phyloP scores from a whole-genome alignment of 2,888 invertebrate genomes.

The Magallana nippona region DNA sequence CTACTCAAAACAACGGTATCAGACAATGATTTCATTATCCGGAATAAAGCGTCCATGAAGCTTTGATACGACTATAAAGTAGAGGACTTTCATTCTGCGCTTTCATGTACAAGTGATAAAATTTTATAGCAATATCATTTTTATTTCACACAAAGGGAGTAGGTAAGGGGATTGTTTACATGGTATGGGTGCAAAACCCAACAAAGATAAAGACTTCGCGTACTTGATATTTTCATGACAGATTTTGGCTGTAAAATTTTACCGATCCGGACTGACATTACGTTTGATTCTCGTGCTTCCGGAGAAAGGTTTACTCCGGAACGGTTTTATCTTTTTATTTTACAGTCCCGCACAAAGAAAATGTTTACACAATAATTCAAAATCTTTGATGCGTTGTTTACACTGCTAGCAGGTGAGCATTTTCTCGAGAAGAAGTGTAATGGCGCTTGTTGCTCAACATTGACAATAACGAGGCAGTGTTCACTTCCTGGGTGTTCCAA shows the following conservation, averaged over 20 bases:
- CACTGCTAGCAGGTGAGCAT: conserved; percentile 33
- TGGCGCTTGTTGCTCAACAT: conserved; percentile 30
- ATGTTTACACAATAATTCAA: conserved; percentile 35
- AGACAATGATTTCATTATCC: conserved; percentile 19
- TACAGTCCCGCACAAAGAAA: conserved; percentile 26
- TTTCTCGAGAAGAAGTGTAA: conserved; percentile 27
- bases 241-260: conserved; percentile 32
- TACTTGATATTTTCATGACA: conserved; percentile 33
- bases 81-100: background rate
- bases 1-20: conserved; percentile 27
- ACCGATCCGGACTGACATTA: conserved; percentile 30
- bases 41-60: conserved; percentile 10
- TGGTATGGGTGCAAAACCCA: conserved; percentile 37
- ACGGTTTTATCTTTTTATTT: conserved; percentile 35
- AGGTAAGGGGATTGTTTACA: conserved; percentile 38
- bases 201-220: conserved; percentile 32
- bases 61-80: conserved; percentile 26
- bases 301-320: conserved; percentile 25
- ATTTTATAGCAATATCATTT: conserved; percentile 40
- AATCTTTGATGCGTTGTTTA: conserved; percentile 38
- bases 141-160: conserved; percentile 37
- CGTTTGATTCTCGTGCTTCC: conserved; percentile 19
- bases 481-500: conserved; percentile 25
- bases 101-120: conserved; percentile 36
- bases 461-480: conserved; percentile 4